phyloP scores from a whole-genome alignment of 2,888 invertebrate species.

The Unio pictorum region DNA sequence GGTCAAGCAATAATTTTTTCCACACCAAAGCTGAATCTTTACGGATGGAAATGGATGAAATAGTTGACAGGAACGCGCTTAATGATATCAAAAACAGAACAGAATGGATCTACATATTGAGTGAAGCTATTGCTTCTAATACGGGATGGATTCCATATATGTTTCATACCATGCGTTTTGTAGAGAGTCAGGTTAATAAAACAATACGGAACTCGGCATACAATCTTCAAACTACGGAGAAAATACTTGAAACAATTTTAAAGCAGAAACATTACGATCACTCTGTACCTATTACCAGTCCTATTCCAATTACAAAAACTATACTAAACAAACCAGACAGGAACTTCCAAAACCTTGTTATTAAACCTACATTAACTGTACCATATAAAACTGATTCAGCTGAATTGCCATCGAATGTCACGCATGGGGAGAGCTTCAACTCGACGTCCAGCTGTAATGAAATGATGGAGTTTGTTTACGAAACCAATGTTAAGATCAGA shows the following conservation, averaged over 20 bases:
- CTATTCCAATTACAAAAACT: background rate
- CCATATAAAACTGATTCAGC: background rate
- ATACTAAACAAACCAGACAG: background rate
- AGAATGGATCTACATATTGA: constrained; percentile 44
- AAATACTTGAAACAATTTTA: background rate
- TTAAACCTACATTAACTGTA: no score
- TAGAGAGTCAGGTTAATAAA: constrained; percentile 52
- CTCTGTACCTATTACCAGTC: background rate
- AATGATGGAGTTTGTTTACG: constrained; percentile 42
- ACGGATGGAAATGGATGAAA: constrained; percentile 26
- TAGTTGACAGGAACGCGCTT: constrained; percentile 21
- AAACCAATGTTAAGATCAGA: constrained; percentile 44
- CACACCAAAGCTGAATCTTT: constrained; percentile 11
- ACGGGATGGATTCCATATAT: constrained; percentile 62
- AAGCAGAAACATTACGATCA: background rate
- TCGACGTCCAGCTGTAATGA: constrained; percentile 8
- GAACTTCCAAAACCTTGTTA: background rate
- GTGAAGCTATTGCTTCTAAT: constrained; percentile 54
- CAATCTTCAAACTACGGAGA: background rate
- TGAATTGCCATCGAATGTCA: constrained; percentile 1
- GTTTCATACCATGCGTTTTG: constrained; percentile 49
- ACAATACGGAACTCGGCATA: constrained; percentile 13
- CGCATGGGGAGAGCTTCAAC: constrained; percentile 1
- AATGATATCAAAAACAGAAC: constrained; percentile 48
- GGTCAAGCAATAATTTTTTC: constrained; percentile 1